These are phyloP conservation scores for Proisotoma minuta DNA, from an alignment of 2,888 invertebrate genomes.

Conservation along the genomic window DNA sequence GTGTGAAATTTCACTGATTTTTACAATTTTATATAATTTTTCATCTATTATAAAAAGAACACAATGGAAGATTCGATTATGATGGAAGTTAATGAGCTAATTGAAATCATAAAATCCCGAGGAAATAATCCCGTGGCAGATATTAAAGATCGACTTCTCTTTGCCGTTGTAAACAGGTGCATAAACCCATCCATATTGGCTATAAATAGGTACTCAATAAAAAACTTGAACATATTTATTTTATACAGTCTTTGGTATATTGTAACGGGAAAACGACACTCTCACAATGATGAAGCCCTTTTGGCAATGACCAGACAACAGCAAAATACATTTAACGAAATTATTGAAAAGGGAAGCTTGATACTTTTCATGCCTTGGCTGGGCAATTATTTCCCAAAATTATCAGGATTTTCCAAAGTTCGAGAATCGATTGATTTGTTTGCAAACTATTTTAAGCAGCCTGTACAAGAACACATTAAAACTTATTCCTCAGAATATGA, in stretches of 20 bases:
- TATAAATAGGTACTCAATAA: no score
- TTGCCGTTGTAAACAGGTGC: slow-evolving; percentile 18
- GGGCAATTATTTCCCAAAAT: not conserved
- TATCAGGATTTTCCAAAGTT: not conserved
- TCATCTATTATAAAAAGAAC: slow-evolving; percentile 12
- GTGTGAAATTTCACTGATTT: not conserved
- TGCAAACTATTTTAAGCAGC: not conserved
- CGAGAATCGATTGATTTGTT: not conserved
- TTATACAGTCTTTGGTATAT: slow-evolving; percentile 19
- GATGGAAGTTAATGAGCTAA: slow-evolving; percentile 10
- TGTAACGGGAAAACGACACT: not conserved
- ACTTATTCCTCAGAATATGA: not conserved
- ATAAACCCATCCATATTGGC: no score
- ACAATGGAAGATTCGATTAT: slow-evolving; percentile 19
- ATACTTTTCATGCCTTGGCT: not conserved
- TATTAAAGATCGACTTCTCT: not conserved
- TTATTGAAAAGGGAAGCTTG: not conserved
- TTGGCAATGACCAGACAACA: not conserved
- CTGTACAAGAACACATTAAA: not conserved
- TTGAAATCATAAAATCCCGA: not conserved
- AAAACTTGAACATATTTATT: no score
- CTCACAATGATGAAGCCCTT: slow-evolving; percentile 10
- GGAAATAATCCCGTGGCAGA: not conserved
- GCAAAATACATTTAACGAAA: not conserved
- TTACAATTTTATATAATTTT: not conserved